Conservation (phyloP, 2,113 vertebrate genomes). For the Mustela nigripes region DNA sequence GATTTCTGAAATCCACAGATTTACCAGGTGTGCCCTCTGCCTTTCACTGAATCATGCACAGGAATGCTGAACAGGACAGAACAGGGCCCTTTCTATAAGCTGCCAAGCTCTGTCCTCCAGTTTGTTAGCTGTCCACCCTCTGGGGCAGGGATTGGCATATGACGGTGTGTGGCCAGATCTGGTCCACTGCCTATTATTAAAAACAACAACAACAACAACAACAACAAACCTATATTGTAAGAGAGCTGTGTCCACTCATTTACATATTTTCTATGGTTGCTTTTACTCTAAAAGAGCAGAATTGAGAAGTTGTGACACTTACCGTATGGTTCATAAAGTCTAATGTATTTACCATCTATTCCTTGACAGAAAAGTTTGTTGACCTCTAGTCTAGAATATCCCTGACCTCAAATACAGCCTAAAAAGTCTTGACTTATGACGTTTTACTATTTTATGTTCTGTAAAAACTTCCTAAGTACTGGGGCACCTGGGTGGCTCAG, state of each 20-base stretch:
- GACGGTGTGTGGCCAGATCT: neutral
- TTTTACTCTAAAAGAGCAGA: neutral
- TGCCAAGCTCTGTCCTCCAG: neutral
- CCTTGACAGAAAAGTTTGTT: neutral
- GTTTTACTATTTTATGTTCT: neutral
- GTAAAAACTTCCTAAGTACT: neutral
- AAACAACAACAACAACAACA: neutral
- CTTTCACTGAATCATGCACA: neutral
- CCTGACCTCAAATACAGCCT: neutral
- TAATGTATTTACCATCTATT: neutral
- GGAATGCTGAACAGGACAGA: constrained; percentile 18
- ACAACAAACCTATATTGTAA: neutral
- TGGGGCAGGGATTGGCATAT: neutral
- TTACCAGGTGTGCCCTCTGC: neutral
- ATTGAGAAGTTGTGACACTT: neutral
- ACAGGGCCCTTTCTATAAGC: neutral
- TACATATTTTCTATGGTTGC: neutral
- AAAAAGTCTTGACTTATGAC: neutral
- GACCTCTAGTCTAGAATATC: neutral
- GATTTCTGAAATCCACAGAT: constrained; percentile 2
- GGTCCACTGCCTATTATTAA: neutral
- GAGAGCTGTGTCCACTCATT: neutral
- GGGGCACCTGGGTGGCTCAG: too few relatives aligned
- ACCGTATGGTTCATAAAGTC: neutral
- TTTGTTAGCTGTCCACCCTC: neutral